These are phyloP conservation scores for Metallyticus violacea DNA, from an alignment of 2,888 invertebrate species.

Conservation along the genomic window DNA sequence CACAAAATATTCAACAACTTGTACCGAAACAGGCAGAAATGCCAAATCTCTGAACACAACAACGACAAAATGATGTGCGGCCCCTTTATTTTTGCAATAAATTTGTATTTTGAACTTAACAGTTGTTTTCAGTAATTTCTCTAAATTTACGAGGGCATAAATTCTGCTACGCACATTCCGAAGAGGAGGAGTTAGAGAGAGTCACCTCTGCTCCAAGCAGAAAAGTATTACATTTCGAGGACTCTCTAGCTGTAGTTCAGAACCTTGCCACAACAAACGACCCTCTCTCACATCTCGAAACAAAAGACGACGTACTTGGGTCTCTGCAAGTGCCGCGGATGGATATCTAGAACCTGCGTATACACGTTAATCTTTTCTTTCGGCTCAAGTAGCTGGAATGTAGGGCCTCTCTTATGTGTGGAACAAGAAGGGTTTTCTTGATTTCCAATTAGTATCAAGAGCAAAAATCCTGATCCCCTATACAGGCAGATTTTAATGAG, in stretches of 20 bases:
- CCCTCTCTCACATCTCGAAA: neutral
- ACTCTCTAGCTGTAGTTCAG: neutral
- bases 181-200: neutral
- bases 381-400: neutral
- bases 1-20: no score
- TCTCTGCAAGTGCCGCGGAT: no score
- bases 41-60: no score
- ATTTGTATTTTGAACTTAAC: no score
- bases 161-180: neutral
- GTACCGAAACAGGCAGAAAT: no score
- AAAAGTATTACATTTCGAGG: neutral
- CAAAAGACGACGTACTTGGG: neutral
- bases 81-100: no score
- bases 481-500: no score
- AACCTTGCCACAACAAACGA: neutral
- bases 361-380: neutral
- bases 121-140: no score
- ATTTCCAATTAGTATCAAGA: neutral
- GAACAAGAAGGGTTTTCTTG: neutral
- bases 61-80: no score
- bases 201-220: no score
- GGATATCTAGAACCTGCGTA: no score
- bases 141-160: no score
- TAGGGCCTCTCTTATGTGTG: neutral
- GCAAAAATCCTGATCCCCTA: neutral